phyloP scores from a whole-genome alignment of 2,888 invertebrate genomes.

The Lissonota sp. region DNA sequence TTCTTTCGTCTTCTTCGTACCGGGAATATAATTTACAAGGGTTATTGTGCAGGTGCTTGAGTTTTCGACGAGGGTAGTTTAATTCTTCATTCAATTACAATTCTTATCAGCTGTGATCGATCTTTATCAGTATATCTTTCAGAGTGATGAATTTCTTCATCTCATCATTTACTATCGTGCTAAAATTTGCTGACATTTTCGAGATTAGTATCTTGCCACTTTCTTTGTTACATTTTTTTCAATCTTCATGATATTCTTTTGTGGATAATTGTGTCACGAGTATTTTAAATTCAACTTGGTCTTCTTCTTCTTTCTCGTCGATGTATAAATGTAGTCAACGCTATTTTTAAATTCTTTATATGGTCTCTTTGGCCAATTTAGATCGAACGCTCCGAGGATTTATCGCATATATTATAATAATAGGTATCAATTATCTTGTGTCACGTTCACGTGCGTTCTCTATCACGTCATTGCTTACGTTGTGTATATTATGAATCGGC shows the following conservation, averaged over 20 bases:
- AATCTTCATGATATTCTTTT: neutral
- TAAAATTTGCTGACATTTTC: too few relatives aligned
- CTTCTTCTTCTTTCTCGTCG: neutral
- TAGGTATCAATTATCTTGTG: neutral
- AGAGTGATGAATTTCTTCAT: neutral
- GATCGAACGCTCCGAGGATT: neutral
- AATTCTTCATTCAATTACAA: neutral
- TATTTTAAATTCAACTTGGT: too few relatives aligned
- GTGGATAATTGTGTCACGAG: neutral
- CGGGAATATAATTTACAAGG: neutral
- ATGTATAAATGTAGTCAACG: neutral
- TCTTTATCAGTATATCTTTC: neutral
- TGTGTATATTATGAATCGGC: neutral
- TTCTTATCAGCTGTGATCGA: neutral
- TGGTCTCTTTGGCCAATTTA: constrained; percentile 1
- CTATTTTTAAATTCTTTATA: neutral
- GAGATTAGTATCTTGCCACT: neutral
- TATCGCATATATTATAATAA: neutral
- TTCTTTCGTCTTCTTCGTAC: neutral
- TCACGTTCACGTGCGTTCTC: neutral
- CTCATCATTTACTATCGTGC: neutral
- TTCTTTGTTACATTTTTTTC: too few relatives aligned
- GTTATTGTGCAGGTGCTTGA: constrained; percentile 4
- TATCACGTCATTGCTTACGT: neutral
- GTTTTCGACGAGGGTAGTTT: neutral